Base-by-base conservation (phyloP, 2,888 invertebrate species). In the Antheraea assamensis region DNA sequence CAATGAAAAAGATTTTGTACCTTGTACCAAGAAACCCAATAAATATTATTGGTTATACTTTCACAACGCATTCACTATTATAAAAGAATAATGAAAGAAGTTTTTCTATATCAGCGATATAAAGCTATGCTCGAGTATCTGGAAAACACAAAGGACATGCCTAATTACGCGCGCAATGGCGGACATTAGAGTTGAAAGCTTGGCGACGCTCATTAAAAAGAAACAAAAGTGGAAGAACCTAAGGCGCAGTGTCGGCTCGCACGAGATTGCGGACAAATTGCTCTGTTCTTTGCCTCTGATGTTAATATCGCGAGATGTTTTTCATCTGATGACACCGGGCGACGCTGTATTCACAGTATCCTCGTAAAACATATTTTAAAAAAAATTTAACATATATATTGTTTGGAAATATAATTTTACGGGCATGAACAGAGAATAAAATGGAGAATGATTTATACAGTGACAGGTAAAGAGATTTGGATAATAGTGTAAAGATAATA, bases 81-180 rank as follows among this genome's bases (percentile, higher is more conserved):
- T n/a, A 55, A 3, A 61, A 61, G 61, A 64, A 64, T 27, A 64
- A 27, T 30, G 30, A 64, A 64, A 47, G 42, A 70, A 73, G 42
- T 21, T 70, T 58, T 19, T 70, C 70, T 47, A 35, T n/a, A 68
- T 70, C 71, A 47, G 70, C 74, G 64, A 71, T 49, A 71, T 71
- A 71, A 55, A 75, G 58, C 68, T 47, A 35, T 42, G 72, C 72
- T 71, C 64, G 70, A 73, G 73, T 70, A 70, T 73, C 49, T 73
- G 71, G 71, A 52, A 30, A 61, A 55, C 52, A 71, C 74, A 76
- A 77, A 81, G 77, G 73, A 76, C 70, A 75, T 75, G 78, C 74
- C 76, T 81, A 81, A 83, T 81, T 81, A 81, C 79, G 73, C 81
- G 72, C 75, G 81, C 81, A 83, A 82, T 78, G 73, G 79, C 52